Evolutionary conservation across 2,797 vertebrate genomes (phyloP).

Genomic region (Phoxinus dragarum): DNA sequence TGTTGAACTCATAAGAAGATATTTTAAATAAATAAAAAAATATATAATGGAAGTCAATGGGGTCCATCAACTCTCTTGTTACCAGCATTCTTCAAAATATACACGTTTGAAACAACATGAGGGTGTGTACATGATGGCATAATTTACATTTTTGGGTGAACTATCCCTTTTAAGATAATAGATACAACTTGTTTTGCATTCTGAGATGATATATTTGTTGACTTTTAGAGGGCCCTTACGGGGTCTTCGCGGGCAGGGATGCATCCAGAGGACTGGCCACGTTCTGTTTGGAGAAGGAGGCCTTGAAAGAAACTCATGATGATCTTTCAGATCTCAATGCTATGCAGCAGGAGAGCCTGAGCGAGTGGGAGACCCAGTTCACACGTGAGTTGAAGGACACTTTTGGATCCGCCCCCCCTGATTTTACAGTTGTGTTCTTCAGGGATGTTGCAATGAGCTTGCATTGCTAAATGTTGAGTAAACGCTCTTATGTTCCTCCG

Average conservation of each 20-base stretch:
- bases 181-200: background rate
- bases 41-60: too few species aligned
- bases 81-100: too few species aligned
- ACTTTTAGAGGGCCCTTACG: conserved; percentile 91
- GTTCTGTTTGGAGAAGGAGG: conserved; percentile 94
- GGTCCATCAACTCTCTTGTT: too few species aligned
- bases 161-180: conserved; percentile 8
- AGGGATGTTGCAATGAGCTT: background rate
- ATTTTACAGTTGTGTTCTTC: background rate
- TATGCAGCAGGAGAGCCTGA: conserved; percentile 90
- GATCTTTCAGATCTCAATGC: conserved; percentile 93
- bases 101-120: too few species aligned
- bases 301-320: conserved; percentile 90
- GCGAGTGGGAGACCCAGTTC: conserved; percentile 96
- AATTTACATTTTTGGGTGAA: too few species aligned
- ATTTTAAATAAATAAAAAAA: too few species aligned
- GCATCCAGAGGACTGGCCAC: conserved; percentile 97
- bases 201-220: conserved; percentile 3
- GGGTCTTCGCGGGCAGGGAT: conserved; percentile 94
- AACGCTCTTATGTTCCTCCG: conserved; percentile 41
- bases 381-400: conserved; percentile 82
- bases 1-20: too few species aligned
- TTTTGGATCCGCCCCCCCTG: background rate
- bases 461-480: conserved; percentile 29
- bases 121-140: too few species aligned